Evolutionary conservation across 1,140 invertebrate genomes (phyloP), one percentile per base, ranked within the genome.

Genomic region (Chironomus striatipennis): DNA sequence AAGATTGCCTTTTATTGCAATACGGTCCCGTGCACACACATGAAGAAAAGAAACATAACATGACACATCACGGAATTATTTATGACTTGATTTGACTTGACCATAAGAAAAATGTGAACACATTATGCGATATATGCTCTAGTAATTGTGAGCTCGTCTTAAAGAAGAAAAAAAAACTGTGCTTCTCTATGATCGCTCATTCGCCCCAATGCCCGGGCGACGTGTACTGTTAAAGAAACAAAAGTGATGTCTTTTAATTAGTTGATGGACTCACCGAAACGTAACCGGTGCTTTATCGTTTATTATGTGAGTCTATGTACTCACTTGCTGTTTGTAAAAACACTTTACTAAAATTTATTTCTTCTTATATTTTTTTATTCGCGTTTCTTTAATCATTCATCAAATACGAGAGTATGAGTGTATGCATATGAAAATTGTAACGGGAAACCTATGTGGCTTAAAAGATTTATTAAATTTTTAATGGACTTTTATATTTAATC

Each of bases 211-310:
- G 47, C 47, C 47, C 47, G 12, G 12, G 47, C 47, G 47, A 57
- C 47, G 12, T 57, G 47, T 57, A 57, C 47, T 57, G 47, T 70
- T 70, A 70, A 70, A 20, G 65, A 70, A 70, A 20, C 65, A 70
- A 70, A 70, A 70, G 65, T 70, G 65, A 21, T 70, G 65, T 70
- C 65, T 70, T 70, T 70, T 70, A 70, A 70, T 70, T 70, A 70
- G 65, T 70, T 70, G 65, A 70, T 70, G 65, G 65, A 70, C 18
- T 18, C 18, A 70, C 65, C 65, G 65, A 70, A 21, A 18, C 65
- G 65, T 20, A 70, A 70, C 65, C 17, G 47, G 47, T 57, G 47
- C 47, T 57, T 57, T 57, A 57, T 57, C 47, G 47, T 57, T 57
- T 57, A 57, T 57, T 57, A 57, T 57, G 24, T 57, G 47, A 12